Conservation (phyloP, 2,888 invertebrate genomes). For the Lepidocyrtinus sp. region DNA sequence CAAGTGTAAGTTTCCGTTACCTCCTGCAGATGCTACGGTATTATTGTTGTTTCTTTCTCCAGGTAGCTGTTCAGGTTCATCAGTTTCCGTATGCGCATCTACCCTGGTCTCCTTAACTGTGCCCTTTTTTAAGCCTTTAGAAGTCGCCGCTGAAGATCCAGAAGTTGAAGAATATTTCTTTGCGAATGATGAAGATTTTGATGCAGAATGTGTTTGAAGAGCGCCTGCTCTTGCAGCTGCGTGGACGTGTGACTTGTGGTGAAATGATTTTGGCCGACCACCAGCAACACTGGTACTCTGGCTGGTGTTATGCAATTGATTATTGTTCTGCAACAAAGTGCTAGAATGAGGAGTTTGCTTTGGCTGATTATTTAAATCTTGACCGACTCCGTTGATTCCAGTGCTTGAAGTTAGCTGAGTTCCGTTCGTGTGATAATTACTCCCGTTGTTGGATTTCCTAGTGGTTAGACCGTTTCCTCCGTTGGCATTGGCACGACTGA, state of each 20-base stretch:
- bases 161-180: constrained; percentile 2
- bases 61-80: too few relatives aligned
- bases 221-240: constrained; percentile 30
- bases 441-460: constrained; percentile 52
- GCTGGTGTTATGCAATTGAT: constrained; percentile 30
- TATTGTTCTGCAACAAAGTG: constrained; percentile 35
- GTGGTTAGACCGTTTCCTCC: constrained; percentile 57
- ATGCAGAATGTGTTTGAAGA: constrained; percentile 30
- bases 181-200: constrained; percentile 26
- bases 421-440: constrained; percentile 26
- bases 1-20: constrained; percentile 41
- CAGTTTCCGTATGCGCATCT: too few relatives aligned
- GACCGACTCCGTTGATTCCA: constrained; percentile 20
- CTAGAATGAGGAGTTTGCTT: constrained; percentile 18
- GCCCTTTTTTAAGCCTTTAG: too few relatives aligned
- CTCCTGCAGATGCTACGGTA: too few relatives aligned
- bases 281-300: constrained; percentile 16
- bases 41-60: too few relatives aligned
- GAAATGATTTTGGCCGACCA: constrained; percentile 29
- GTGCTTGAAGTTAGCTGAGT: constrained; percentile 30
- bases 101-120: too few relatives aligned
- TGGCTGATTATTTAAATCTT: constrained; percentile 20
- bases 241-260: constrained; percentile 7
- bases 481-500: constrained; percentile 67
- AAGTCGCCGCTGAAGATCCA: too few relatives aligned